phyloP scores from a whole-genome alignment of 1,140 invertebrate species.

The Drosophila parvula region DNA sequence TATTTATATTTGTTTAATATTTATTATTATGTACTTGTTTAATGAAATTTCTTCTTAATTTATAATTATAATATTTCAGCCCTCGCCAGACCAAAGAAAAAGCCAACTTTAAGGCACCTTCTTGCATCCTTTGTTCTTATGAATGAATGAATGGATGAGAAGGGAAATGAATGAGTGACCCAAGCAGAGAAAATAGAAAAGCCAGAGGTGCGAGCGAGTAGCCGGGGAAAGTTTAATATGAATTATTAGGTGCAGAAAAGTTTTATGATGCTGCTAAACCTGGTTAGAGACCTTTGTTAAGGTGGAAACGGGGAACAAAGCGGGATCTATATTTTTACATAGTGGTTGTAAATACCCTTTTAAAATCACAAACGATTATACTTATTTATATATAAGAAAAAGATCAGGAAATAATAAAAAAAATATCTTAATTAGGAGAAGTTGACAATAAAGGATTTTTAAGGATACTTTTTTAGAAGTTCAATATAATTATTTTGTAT shows the following conservation, averaged over 20 bases:
- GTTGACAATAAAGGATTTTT: too few relatives aligned
- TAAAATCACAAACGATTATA: too few relatives aligned
- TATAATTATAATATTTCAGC: background rate
- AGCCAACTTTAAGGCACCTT: slow-evolving; percentile 20
- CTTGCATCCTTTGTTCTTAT: slow-evolving; percentile 55
- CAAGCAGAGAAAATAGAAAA: slow-evolving; percentile 11
- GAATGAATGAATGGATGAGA: slow-evolving; percentile 56
- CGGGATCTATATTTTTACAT: background rate
- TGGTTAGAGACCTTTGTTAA: slow-evolving; percentile 33
- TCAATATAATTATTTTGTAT: too few relatives aligned
- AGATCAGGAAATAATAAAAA: background rate
- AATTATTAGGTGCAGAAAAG: slow-evolving; percentile 79
- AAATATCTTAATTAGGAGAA: too few relatives aligned
- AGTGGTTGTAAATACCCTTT: slow-evolving; percentile 11
- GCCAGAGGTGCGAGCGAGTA: background rate
- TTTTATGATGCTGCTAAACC: slow-evolving; percentile 58
- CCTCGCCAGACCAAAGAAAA: slow-evolving; percentile 9
- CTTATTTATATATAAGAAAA: background rate
- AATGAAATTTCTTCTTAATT: background rate
- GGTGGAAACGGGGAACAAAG: slow-evolving; percentile 3
- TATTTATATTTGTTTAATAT: too few relatives aligned
- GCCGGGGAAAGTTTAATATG: slow-evolving; percentile 72
- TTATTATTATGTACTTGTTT: background rate
- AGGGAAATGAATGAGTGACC: slow-evolving; percentile 40
- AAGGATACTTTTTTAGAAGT: too few relatives aligned